A percentile compares a stretch with the other conserved stretches of the same genome.
phyloP scores from a whole-genome alignment of 2,113 vertebrate species.

The Gasterosteus nipponicus region DNA sequence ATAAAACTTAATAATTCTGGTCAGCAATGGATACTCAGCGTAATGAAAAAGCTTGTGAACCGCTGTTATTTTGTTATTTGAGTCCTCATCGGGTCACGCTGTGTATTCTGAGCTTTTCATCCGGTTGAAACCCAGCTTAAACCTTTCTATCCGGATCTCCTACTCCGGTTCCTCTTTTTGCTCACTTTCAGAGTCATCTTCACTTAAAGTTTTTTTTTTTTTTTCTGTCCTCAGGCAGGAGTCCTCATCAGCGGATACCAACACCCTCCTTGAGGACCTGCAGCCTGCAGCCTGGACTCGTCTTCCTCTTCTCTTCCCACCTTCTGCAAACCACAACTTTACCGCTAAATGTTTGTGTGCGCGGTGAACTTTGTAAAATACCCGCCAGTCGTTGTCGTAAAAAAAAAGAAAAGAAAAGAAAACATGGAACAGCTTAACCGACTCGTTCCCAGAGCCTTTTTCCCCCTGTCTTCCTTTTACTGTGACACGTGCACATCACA shows the following conservation, averaged over 20 bases:
- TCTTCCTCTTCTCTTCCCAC: conserved; percentile 42
- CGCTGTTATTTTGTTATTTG: no score
- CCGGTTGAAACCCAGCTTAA: no score
- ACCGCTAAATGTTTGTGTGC: conserved; percentile 26
- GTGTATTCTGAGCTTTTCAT: background rate
- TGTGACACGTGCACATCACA: conserved; percentile 58
- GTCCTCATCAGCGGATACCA: conserved; percentile 61
- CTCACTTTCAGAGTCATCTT: conserved; percentile 40
- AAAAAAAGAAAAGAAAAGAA: conserved; percentile 18
- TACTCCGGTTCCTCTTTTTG: conserved; percentile 27
- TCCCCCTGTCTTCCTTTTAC: background rate
- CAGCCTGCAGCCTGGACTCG: conserved; percentile 19
- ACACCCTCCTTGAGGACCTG: conserved; percentile 76
- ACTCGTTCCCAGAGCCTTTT: background rate
- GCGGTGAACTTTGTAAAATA: conserved; percentile 27
- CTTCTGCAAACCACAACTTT: conserved; percentile 40
- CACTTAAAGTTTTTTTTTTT: conserved; percentile 50
- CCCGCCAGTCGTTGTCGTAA: conserved; percentile 45
- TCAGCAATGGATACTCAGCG: no score
- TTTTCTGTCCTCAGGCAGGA: conserved; percentile 69
- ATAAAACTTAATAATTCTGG: no score
- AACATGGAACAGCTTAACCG: conserved; percentile 36
- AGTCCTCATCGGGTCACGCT: no score
- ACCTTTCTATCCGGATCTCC: no score
- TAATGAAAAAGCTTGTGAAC: no score